Conservation (phyloP, 2,888 invertebrate species). For the Lobophora halterata region DNA sequence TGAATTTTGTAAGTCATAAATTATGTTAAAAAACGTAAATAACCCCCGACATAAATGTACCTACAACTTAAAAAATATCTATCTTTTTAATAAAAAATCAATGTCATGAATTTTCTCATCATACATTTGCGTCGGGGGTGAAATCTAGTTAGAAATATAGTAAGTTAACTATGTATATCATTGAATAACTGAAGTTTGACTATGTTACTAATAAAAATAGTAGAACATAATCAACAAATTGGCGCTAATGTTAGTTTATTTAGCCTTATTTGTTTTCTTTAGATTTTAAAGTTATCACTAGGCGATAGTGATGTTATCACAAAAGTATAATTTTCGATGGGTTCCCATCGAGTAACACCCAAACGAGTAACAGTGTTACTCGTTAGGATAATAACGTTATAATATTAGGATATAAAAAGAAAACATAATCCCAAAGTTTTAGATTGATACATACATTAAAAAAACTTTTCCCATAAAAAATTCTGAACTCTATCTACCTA, state of each 20-base stretch:
- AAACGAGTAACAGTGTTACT: no score
- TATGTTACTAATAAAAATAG: slow-evolving; percentile 7
- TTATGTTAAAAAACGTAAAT: slow-evolving; percentile 2
- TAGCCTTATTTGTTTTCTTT: slow-evolving; percentile 26
- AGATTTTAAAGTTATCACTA: slow-evolving; percentile 34
- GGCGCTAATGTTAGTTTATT: slow-evolving; percentile 15
- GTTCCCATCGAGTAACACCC: no score
- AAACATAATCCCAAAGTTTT: no score
- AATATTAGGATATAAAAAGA: no score
- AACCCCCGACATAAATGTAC: slow-evolving; percentile 9
- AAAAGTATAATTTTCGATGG: slow-evolving; percentile 43
- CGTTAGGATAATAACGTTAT: no score
- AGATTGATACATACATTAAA: no score
- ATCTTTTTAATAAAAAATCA: neutral
- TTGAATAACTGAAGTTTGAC: slow-evolving; percentile 10
- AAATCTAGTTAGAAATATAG: slow-evolving; percentile 13
- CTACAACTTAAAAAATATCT: neutral
- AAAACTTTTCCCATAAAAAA: no score
- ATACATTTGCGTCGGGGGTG: slow-evolving; percentile 9
- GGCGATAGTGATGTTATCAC: slow-evolving; percentile 35
- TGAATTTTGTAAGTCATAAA: slow-evolving; percentile 8
- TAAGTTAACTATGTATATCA: slow-evolving; percentile 10
- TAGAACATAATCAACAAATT: slow-evolving; percentile 11
- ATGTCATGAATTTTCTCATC: neutral
- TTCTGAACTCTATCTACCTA: no score